phyloP scores from a whole-genome alignment of 2,888 invertebrate genomes.

The Hermaeophaga mercurialis region DNA sequence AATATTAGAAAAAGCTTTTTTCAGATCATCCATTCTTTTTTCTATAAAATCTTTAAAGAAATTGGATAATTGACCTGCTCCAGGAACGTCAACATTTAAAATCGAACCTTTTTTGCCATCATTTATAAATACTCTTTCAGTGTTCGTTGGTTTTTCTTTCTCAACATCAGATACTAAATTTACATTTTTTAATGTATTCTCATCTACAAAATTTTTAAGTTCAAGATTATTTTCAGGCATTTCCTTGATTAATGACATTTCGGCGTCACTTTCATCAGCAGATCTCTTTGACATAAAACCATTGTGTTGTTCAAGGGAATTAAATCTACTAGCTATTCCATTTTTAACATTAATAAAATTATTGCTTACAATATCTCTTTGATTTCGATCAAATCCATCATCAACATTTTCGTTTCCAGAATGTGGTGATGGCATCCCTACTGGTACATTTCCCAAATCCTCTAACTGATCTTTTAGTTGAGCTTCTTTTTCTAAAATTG shows the following conservation, averaged over 20 bases:
- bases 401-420: not conserved
- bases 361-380: not conserved
- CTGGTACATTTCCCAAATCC: conserved; percentile 9
- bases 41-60: not conserved
- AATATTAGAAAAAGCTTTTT: not conserved
- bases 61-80: too few species aligned
- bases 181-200: too few species aligned
- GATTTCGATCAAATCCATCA: not conserved
- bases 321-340: conserved; percentile 1
- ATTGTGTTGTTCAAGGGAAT: not conserved
- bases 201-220: too few species aligned
- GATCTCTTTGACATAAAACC: conserved; percentile 3
- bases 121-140: too few species aligned
- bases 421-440: conserved; percentile 15
- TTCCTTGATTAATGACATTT: too few species aligned
- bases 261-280: not conserved
- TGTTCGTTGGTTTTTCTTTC: too few species aligned
- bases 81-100: too few species aligned
- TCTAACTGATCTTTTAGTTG: conserved; percentile 34
- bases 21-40: not conserved
- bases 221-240: too few species aligned
- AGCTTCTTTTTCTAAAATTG: conserved; percentile 42
- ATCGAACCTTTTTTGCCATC: too few species aligned
- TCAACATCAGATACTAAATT: too few species aligned
- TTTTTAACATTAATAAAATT: conserved; percentile 12